A percentile compares a stretch with the other conserved stretches of the same genome.
Conservation (phyloP, 2,113 vertebrate species). For the Sebastes fasciatus region DNA sequence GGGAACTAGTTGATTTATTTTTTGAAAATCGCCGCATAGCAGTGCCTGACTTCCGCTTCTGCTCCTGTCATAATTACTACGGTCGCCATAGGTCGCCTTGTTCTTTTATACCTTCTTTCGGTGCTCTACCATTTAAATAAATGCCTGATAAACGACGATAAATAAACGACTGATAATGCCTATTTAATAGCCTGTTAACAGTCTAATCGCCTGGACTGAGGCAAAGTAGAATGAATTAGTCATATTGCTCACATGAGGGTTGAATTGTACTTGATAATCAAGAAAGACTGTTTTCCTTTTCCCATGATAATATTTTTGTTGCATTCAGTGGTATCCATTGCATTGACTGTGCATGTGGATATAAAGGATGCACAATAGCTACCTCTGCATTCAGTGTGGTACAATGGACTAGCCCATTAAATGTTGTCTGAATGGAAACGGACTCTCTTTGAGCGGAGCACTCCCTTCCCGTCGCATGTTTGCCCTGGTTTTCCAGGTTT, state of each 20-base stretch:
- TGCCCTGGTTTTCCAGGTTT: constrained; percentile 40
- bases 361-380: neutral
- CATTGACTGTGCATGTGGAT: neutral
- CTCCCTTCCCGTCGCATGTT: constrained; percentile 6
- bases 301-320: neutral
- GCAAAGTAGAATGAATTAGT: neutral
- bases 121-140: too few relatives aligned
- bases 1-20: too few relatives aligned
- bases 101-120: too few relatives aligned
- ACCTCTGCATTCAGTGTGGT: neutral
- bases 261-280: neutral
- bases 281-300: neutral
- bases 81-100: too few relatives aligned
- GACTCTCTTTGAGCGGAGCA: constrained; percentile 8
- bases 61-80: too few relatives aligned
- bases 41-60: too few relatives aligned
- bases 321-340: neutral
- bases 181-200: too few relatives aligned
- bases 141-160: too few relatives aligned
- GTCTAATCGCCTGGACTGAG: neutral
- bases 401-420: constrained; percentile 12
- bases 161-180: too few relatives aligned
- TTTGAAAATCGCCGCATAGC: too few relatives aligned
- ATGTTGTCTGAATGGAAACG: constrained; percentile 10
- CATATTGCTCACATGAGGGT: neutral